These are phyloP conservation scores for Leucoraja erinaceus DNA, from an alignment of 2,113 vertebrate species.

Conservation along the genomic window DNA sequence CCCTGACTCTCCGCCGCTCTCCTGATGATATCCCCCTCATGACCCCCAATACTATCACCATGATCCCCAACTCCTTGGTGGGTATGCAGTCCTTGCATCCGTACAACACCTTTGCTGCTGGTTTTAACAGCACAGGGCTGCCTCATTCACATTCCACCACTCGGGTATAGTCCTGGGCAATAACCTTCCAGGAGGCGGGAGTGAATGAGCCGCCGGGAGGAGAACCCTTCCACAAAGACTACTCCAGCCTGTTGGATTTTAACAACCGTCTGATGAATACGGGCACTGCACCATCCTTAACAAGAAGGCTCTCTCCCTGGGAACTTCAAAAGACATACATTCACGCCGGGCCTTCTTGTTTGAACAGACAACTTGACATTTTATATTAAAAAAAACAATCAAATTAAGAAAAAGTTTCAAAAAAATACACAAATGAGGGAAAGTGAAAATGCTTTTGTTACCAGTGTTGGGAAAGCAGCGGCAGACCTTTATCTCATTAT, in stretches of 20 bases:
- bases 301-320: slow-evolving; percentile 31
- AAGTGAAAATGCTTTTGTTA: slow-evolving; percentile 33
- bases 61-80: slow-evolving; percentile 98
- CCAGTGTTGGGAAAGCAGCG: neutral
- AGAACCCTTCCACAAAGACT: slow-evolving; percentile 45
- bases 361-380: slow-evolving; percentile 26
- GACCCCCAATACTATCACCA: slow-evolving; percentile 98
- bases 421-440: slow-evolving; percentile 16
- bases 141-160: slow-evolving; percentile 98
- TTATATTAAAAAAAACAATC: slow-evolving; percentile 26
- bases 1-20: slow-evolving; percentile 87
- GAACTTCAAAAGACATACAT: slow-evolving; percentile 30
- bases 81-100: slow-evolving; percentile 94
- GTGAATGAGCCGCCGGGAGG: slow-evolving; percentile 16
- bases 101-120: slow-evolving; percentile 93
- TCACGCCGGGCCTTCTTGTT: slow-evolving; percentile 35
- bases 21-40: slow-evolving; percentile 96
- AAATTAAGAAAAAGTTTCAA: neutral
- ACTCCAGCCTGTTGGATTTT: slow-evolving; percentile 61
- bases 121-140: slow-evolving; percentile 93
- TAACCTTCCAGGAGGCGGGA: slow-evolving; percentile 43
- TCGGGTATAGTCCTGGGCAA: slow-evolving; percentile 86
- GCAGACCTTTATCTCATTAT: neutral
- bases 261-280: slow-evolving; percentile 41
- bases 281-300: slow-evolving; percentile 20